Base-by-base conservation (phyloP, 2,797 vertebrate genomes). In the Acropternis orthonyx region DNA sequence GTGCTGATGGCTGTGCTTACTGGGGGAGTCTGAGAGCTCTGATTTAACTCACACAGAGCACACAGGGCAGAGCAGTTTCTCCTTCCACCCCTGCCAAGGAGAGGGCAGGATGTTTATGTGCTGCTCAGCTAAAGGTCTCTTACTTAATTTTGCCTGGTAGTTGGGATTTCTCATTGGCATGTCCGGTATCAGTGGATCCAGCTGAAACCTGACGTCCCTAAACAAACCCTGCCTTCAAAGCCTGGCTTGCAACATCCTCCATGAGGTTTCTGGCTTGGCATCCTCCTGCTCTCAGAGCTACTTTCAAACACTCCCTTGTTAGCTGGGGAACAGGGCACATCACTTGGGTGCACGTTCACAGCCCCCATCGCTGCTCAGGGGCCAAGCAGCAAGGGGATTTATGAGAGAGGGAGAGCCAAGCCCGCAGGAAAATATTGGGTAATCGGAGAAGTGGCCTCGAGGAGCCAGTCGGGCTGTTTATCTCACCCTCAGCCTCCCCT, bases 351-450 rank as follows among this genome's bases (percentile, higher is more conserved):
- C 89, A 73, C 85, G 73, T 94, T 89, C 78, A 73, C 95, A 82
- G 85, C 81, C 82, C 93, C 55, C 52, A 67, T 32, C 7, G 21
- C 78, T 51, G 71, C 95, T 89, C 63, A 4, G 92, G 54, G 12
- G 36, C 92, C 91, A 78, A 84, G 89, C 92, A 89, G 93, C 89
- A 39, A 85, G 83, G 49, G 88, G 86, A 71, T 97, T 97, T 97
- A 95, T 96, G 96, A 97, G 95, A 96, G 93, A 27, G 30, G 44
- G 27, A 74, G 95, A 96, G 56, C 95, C 76, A 84, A 96, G 67
- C 92, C 91, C 43, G 67, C 71, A 97, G 97, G 97, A 97, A 98
- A 98, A 97, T 61, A 95, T 74, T 93, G 96, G 62, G 89, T 97
- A 96, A 97, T 96, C 3, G 3, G 77, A 93, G 80, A 78, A 94